A percentile compares a stretch with the other conserved stretches of the same genome.
Conservation (phyloP, 2,888 invertebrate genomes). For the Blastobasis lacticolella region DNA sequence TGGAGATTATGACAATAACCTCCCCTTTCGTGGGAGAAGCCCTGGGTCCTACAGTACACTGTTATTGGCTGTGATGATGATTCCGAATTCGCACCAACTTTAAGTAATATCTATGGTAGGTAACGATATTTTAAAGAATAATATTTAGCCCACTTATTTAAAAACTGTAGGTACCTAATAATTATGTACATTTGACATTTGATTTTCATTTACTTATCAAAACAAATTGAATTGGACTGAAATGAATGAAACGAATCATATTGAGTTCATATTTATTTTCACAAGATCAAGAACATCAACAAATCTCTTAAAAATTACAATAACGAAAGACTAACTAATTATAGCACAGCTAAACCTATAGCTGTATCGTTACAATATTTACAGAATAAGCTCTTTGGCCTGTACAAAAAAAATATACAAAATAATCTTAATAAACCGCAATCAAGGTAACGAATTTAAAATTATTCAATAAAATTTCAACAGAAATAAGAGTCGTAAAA, state of each 20-base stretch:
- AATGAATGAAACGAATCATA: constrained; percentile 2
- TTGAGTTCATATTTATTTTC: constrained; percentile 63
- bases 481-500: constrained; percentile 38
- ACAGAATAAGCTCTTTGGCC: constrained; percentile 71
- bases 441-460: constrained; percentile 64
- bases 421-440: constrained; percentile 47
- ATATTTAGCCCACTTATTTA: too few species aligned
- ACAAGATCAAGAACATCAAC: constrained; percentile 74
- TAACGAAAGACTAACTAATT: constrained; percentile 59
- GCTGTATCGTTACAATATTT: constrained; percentile 56
- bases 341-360: constrained; percentile 42
- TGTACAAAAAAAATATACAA: constrained; percentile 61
- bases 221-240: too few species aligned
- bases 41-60: too few species aligned
- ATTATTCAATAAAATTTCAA: constrained; percentile 67
- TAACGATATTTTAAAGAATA: too few species aligned
- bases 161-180: too few species aligned
- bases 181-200: too few species aligned
- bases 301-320: constrained; percentile 71
- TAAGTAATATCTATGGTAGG: too few species aligned
- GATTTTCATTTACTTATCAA: too few species aligned
- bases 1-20: too few species aligned
- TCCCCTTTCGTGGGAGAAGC: too few species aligned
- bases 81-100: too few species aligned
- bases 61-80: too few species aligned